These are phyloP conservation scores for Charina bottae DNA, from an alignment of 2,113 vertebrate species.

Conservation along the genomic window DNA sequence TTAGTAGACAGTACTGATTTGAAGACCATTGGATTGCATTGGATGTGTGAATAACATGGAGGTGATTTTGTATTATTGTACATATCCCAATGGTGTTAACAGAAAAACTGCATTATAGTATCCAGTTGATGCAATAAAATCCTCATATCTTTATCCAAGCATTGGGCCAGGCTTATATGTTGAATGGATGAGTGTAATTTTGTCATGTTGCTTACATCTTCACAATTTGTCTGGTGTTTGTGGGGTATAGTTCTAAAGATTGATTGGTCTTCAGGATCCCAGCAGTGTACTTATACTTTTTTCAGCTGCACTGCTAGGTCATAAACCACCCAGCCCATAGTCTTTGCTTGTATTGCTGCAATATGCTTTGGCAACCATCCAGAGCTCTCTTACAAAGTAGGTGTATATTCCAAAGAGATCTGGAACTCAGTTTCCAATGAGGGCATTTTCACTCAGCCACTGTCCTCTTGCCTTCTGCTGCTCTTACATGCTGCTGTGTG, in stretches of 20 bases:
- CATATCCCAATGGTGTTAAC: too few species aligned
- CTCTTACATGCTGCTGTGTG: too few species aligned
- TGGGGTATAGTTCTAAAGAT: background rate
- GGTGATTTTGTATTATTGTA: background rate
- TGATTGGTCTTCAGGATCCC: background rate
- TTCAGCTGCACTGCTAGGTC: background rate
- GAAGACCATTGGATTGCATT: background rate
- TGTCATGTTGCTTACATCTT: background rate
- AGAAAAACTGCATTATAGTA: background rate
- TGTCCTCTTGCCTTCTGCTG: too few species aligned
- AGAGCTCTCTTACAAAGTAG: background rate
- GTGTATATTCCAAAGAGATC: background rate
- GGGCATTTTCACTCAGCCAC: background rate
- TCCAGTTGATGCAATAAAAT: background rate
- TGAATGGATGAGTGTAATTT: background rate
- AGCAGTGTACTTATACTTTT: background rate
- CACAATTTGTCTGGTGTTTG: background rate
- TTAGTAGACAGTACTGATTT: background rate
- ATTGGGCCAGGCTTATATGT: background rate
- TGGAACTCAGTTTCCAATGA: background rate
- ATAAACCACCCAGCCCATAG: background rate
- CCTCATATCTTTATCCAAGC: background rate
- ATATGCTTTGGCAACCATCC: background rate
- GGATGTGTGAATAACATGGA: background rate
- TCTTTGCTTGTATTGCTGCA: background rate